Evolutionary conservation across 2,113 vertebrate genomes (phyloP).

Genomic region (Microtus ochrogaster): DNA sequence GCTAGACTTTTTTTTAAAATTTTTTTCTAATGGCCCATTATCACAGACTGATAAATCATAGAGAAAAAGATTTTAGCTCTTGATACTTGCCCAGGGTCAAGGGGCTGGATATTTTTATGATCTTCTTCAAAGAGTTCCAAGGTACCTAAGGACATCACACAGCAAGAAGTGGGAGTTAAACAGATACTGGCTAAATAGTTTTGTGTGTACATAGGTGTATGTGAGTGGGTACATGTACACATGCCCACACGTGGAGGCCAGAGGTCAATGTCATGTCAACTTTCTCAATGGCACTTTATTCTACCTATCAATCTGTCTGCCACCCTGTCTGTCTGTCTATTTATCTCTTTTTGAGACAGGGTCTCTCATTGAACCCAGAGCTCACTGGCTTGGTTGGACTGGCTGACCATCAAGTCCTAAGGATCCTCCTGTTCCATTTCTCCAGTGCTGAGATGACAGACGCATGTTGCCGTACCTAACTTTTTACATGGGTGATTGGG

Average conservation of each 20-base stretch:
- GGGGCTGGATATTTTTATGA: not conserved
- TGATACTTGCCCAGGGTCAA: not conserved
- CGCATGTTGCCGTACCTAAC: not conserved
- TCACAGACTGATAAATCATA: not conserved
- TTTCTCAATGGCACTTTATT: not conserved
- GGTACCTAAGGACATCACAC: not conserved
- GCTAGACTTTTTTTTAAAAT: not conserved
- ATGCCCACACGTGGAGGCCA: not conserved
- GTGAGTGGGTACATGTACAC: not conserved
- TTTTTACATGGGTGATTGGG: not conserved
- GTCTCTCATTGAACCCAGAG: not conserved
- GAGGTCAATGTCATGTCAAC: not conserved
- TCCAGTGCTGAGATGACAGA: not conserved
- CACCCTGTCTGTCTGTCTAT: not conserved
- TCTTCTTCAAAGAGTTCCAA: not conserved
- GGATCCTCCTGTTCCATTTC: not conserved
- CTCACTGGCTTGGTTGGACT: not conserved
- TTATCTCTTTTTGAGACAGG: not conserved
- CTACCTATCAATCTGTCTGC: not conserved
- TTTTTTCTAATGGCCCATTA: not conserved
- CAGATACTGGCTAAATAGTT: not conserved
- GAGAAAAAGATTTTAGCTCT: not conserved
- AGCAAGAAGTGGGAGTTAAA: not conserved
- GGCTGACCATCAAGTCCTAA: not conserved
- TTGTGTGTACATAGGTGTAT: not conserved